Evolutionary conservation across 2,113 vertebrate species (phyloP).

Genomic region (Arizona elegans): DNA sequence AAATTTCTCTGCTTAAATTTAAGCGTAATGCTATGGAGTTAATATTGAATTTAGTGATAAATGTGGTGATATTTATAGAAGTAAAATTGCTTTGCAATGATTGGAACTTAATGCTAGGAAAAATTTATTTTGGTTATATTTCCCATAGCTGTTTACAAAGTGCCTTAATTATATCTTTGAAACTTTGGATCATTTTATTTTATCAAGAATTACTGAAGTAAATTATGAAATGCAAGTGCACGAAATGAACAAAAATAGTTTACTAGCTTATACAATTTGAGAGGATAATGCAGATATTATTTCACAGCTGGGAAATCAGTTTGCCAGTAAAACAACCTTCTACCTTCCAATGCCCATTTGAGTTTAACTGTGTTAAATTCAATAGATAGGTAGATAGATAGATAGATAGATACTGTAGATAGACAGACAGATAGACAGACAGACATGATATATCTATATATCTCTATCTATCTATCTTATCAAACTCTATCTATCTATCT

Average conservation of each 20-base stretch:
- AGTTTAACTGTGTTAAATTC: neutral
- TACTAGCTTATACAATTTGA: neutral
- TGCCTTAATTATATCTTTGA: neutral
- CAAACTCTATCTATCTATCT: too few relatives aligned
- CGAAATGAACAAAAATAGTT: neutral
- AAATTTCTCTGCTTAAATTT: neutral
- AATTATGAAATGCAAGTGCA: neutral
- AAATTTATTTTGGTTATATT: neutral
- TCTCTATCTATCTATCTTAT: too few relatives aligned
- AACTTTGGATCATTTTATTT: neutral
- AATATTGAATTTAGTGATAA: neutral
- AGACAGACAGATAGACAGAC: too few relatives aligned
- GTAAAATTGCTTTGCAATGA: neutral
- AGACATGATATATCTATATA: too few relatives aligned
- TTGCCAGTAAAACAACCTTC: neutral
- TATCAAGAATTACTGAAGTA: neutral
- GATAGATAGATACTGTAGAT: too few relatives aligned
- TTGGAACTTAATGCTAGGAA: neutral
- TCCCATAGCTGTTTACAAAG: neutral
- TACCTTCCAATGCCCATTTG: neutral
- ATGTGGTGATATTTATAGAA: neutral
- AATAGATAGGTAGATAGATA: neutral
- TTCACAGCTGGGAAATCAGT: neutral
- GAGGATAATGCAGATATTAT: neutral
- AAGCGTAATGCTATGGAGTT: neutral